Base-by-base conservation (phyloP, 2,113 vertebrate genomes). In the Atherinomorus stipes region DNA sequence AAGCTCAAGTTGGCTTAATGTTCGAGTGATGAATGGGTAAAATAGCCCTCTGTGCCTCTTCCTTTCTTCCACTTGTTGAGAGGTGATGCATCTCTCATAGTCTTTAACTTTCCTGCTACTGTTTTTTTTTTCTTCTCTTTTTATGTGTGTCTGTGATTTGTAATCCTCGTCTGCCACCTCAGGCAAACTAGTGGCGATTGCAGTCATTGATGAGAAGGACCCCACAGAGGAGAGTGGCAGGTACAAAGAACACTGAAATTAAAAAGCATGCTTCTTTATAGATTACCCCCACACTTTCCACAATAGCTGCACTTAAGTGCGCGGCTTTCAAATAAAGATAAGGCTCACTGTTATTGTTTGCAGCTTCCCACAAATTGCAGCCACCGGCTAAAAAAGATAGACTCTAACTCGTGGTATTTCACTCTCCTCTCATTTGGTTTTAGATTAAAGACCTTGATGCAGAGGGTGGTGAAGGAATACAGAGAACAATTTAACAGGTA, bases 171-270 rank as follows among this genome's bases (percentile, higher is more conserved):
- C 76, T 54, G 47, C 44, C 66, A 65, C 93, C 92, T 85, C 92
- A 99, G 97, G 98, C 87, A 99, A 99, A 92, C 93, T 99, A 88
- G 94, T 99, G 87, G 96, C 94, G 74, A 95, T 99, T 65, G 97
- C 96, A 65, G 86, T 99, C 83, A 95, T 97, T 87, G 96, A 99
- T 84, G 96, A 98, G 88, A 99, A 96, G 91, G 96, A 97, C 78
- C 91, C 92, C 81, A 95, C 96, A 67, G 84, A 94, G 73, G 94
- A 97, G 67, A 97, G 97, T 78, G 87, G 85, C 86, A 97, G 97
- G 97, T 99, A 96, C 54, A 78, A 74, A 89, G 56, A 79, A 53
- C 50, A 12, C 45, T 28, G 34, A 78, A 86, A 87, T 83, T 70
- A 81, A 66, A 76, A 74, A 65, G 61, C 69, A 82, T 28, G 56